phyloP scores from a whole-genome alignment of 2,888 invertebrate species.

The Helobdella robusta region DNA sequence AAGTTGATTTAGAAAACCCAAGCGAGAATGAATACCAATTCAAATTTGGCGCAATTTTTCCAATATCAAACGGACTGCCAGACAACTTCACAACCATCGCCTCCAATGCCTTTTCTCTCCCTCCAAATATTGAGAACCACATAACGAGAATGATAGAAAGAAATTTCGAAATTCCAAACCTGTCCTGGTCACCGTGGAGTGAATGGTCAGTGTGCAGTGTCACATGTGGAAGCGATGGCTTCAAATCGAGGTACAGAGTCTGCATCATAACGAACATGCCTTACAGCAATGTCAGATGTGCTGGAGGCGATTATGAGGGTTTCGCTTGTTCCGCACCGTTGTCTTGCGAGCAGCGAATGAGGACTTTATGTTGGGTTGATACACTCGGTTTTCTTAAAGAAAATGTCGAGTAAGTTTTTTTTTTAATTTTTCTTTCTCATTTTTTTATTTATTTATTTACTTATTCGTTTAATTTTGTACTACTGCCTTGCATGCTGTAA shows the following conservation, averaged over 20 bases:
- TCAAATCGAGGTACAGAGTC: slow-evolving; percentile 8
- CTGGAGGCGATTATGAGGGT: slow-evolving; percentile 1
- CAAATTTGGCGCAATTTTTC: not conserved
- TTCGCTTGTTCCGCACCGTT: not conserved
- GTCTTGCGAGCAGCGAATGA: not conserved
- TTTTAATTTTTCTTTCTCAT: not conserved
- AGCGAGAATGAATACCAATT: not conserved
- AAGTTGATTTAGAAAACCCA: not conserved
- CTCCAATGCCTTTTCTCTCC: not conserved
- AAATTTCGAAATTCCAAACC: not conserved
- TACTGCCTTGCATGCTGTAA: too few relatives aligned
- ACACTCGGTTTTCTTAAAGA: not conserved
- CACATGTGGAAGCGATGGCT: slow-evolving; percentile 2
- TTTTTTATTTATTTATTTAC: too few relatives aligned
- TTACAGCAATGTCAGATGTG: not conserved
- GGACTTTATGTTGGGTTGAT: not conserved
- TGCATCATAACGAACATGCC: not conserved
- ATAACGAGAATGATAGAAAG: not conserved
- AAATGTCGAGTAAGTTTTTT: not conserved
- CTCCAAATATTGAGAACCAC: not conserved
- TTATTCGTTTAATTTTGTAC: too few relatives aligned
- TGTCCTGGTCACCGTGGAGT: slow-evolving; percentile 6
- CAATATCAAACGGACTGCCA: not conserved
- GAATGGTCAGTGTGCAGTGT: slow-evolving; percentile 12
- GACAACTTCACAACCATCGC: not conserved